Percentiles rank a stretch among this genome's conserved stretches.
Evolutionary conservation across 1,140 invertebrate species (phyloP).

Genomic region (Holcopasites calliopsidis): DNA sequence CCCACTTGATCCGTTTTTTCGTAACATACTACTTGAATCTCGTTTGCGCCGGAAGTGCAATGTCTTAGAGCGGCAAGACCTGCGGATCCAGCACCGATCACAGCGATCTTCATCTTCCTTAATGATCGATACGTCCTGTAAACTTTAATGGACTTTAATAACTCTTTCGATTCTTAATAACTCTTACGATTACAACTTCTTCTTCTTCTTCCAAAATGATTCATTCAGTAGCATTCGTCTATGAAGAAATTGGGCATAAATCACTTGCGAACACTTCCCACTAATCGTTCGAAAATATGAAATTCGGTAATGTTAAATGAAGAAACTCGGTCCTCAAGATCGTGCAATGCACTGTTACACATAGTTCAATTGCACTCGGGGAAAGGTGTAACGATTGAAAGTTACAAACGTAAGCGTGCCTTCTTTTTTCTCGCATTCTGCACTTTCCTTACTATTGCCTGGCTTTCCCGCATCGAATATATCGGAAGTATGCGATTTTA

Average conservation of each 20-base stretch:
- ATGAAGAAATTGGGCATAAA: no score
- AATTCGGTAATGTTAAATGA: not conserved
- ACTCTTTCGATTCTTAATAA: not conserved
- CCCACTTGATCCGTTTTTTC: constrained; percentile 86
- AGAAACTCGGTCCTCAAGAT: no score
- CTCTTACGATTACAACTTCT: not conserved
- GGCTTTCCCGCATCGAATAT: not conserved
- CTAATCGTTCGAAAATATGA: not conserved
- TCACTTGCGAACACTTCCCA: no score
- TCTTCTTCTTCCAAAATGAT: no score
- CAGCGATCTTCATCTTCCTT: constrained; percentile 79
- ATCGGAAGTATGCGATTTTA: no score
- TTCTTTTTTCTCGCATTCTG: constrained; percentile 1
- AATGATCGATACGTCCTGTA: not conserved
- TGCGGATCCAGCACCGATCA: constrained; percentile 85
- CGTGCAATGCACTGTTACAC: not conserved
- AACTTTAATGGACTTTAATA: not conserved
- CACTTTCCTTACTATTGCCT: constrained; percentile 19
- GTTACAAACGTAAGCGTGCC: not conserved
- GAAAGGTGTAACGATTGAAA: constrained; percentile 42
- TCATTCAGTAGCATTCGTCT: not conserved
- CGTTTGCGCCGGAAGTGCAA: constrained; percentile 74
- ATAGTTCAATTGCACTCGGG: not conserved
- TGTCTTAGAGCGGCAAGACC: constrained; percentile 83
- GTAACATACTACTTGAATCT: constrained; percentile 69